Percentiles rank a stretch among this genome's conserved stretches.
Conservation (phyloP, 1,140 invertebrate species). For the Macrotrachela quadricornifera region DNA sequence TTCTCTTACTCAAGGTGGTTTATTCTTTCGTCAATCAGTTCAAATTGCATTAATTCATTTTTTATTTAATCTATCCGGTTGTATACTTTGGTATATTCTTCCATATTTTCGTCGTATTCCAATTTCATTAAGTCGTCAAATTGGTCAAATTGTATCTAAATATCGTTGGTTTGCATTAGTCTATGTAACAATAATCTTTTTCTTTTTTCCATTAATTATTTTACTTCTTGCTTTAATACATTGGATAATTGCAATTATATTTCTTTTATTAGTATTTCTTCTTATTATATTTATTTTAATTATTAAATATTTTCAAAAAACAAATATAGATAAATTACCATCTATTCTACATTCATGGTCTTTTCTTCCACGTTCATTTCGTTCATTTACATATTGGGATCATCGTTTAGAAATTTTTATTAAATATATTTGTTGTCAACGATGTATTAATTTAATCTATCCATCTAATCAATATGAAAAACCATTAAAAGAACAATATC, state of each 20-base stretch:
- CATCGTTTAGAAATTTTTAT: not conserved
- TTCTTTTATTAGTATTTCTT: not conserved
- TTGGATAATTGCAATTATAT: not conserved
- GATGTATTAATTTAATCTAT: too few relatives aligned
- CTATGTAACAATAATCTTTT: conserved; percentile 36
- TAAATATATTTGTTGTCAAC: too few relatives aligned
- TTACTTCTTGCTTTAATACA: conserved; percentile 25
- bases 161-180: conserved; percentile 39
- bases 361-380: not conserved
- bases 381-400: conserved; percentile 5
- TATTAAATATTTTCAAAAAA: conserved; percentile 1
- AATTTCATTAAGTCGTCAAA: conserved; percentile 33
- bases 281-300: not conserved
- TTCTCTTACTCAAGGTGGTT: conserved; percentile 29
- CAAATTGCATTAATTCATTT: conserved; percentile 42
- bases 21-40: conserved; percentile 27
- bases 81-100: conserved; percentile 41
- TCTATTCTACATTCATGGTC: not conserved
- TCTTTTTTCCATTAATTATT: conserved; percentile 32
- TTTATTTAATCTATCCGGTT: conserved; percentile 42
- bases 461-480: too few relatives aligned
- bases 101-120: conserved; percentile 36
- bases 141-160: conserved; percentile 34
- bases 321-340: not conserved
- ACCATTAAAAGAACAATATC: too few relatives aligned